Base-by-base conservation (phyloP, 2,113 vertebrate species). In the Amblyopsis rosae region DNA sequence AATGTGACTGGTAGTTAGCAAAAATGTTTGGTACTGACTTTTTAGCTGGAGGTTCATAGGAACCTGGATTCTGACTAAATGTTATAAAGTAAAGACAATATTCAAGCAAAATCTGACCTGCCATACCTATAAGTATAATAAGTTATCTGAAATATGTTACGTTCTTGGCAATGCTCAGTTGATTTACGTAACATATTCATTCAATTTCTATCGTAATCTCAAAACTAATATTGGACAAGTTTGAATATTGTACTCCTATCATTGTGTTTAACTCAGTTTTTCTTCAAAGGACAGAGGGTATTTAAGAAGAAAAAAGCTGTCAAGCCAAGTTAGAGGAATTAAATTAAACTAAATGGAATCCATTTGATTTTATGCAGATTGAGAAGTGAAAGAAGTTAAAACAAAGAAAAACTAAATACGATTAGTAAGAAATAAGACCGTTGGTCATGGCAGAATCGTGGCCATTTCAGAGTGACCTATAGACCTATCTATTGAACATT, bases 221-320 rank as follows among this genome's bases (percentile, higher is more conserved):
- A 63, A 9, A 54, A 59, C 17, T 55, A 32, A 62, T 53, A 64
- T 33, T 64, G 19, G 35, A 46, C 3, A 19, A 1, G 13, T 60
- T 32, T 59, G 46, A 32, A 56, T 65, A 61, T 65, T 69, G 15
- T 51, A 65, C 69, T 67, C 53, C 45, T 53, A 16, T 12, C 41
- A 47, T 19, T 61, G 8, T 50, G 12, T 19, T 19, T 19, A 19
- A 19, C 19, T 19, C 19, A 62, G 64, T 33, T 67, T n/a, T 47
- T 73, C 49, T n/a, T 47, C 11, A 73, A 67, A 32, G 0, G 6
- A 51, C 58, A 65, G 50, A 17, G 35, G 13, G 15, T 19, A 47
- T 68, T 79, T 53, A 46, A 70, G 50, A 54, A 65, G 33, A 63
- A 1, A 1, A 19, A 19, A 4, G n/a, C 45, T n/a, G 50, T 12